A percentile compares a stretch with the other conserved stretches of the same genome.
Evolutionary conservation across 2,113 vertebrate genomes (phyloP).

Genomic region (Antechinus flavipes): DNA sequence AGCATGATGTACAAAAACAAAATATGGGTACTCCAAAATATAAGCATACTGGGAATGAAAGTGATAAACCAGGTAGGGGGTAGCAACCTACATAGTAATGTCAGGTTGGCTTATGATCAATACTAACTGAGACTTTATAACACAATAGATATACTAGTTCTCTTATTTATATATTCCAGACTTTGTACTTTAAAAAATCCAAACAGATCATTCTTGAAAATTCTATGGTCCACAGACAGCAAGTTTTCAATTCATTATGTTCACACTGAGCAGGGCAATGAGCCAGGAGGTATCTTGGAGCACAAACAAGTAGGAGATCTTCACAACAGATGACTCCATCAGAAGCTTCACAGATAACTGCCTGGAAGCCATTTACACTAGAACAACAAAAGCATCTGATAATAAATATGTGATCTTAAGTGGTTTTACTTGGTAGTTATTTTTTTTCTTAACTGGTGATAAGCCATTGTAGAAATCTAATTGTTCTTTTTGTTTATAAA

Average conservation of each 20-base stretch:
- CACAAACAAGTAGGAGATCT: background rate
- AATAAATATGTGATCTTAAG: background rate
- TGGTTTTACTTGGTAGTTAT: background rate
- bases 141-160: background rate
- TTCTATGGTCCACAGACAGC: background rate
- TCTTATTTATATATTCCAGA: background rate
- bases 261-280: background rate
- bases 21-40: background rate
- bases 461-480: background rate
- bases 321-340: background rate
- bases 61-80: background rate
- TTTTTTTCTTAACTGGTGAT: background rate
- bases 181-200: background rate
- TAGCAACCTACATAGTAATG: background rate
- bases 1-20: background rate
- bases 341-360: background rate
- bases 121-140: background rate
- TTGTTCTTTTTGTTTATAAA: background rate
- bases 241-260: background rate
- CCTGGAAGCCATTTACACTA: background rate
- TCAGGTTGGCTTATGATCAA: background rate
- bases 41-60: background rate
- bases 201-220: background rate
- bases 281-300: background rate
- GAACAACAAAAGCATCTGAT: background rate